Evolutionary conservation across 1,140 invertebrate genomes (phyloP).

Genomic region (Eriosoma lanigerum): DNA sequence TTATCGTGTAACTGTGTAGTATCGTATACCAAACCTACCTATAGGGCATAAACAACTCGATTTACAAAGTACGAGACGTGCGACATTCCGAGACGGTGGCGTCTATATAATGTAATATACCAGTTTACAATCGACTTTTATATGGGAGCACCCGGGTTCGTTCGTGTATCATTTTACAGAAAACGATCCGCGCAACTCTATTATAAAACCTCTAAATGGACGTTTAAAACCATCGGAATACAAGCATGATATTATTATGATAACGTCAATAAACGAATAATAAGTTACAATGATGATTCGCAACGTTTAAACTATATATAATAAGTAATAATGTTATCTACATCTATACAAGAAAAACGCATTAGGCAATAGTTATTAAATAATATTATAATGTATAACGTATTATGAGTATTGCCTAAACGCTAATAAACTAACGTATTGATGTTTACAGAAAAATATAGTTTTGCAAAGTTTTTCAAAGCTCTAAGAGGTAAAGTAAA

Average conservation of each 20-base stretch:
- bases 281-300: no score
- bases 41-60: no score
- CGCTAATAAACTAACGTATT: no score
- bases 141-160: background rate
- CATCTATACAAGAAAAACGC: slow-evolving; percentile 30
- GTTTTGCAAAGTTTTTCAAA: no score
- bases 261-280: background rate
- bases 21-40: no score
- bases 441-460: no score
- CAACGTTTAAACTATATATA: background rate
- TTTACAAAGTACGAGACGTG: background rate
- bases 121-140: background rate
- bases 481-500: no score
- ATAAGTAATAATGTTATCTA: no score
- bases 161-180: background rate
- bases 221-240: background rate
- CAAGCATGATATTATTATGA: no score
- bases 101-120: background rate
- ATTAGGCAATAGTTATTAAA: background rate
- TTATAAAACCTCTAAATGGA: background rate
- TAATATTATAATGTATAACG: no score
- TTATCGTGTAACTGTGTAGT: no score
- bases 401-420: no score
- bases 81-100: slow-evolving; percentile 11
- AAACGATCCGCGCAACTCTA: background rate